Evolutionary conservation across 2,888 invertebrate species (phyloP), one percentile per base, ranked within the genome.

Genomic region (Ophioninae sp.): DNA sequence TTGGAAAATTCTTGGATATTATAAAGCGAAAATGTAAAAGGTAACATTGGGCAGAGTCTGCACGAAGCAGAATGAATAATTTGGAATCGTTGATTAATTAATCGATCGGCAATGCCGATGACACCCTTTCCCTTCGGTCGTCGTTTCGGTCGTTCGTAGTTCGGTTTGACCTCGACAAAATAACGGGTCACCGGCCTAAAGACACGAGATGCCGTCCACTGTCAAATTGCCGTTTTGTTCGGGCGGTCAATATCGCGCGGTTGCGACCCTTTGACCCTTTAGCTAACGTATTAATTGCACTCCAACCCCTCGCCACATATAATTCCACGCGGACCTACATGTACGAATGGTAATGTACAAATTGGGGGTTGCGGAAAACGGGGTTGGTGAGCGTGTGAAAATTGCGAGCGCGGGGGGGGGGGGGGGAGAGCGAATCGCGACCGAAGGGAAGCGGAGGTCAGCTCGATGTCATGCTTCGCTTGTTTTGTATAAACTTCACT

Each of bases 401-500:
- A n/a, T 17, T n/a, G n/a, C n/a, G n/a, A n/a, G n/a, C n/a, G n/a
- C n/a, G n/a, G 37, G 0, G 20, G 30, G n/a, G 30, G 20, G 68
- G 23, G 68, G 68, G 21, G 17, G 68, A 6, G 17, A 23, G 41
- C 6, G 1, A 50, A 10, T 30, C 68, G 64, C 21, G 67, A 37
- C 50, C 7, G 70, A 37, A 70, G 59, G 44, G 77, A 73, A 64
- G 64, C 23, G 50, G 69, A 69, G 80, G 39, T 69, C 21, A 69
- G 8, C 67, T 61, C 30, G 67, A 62, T 57, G 73, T 59, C 64
- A 68, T 64, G 68, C 76, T 72, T 75, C 68, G 67, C 79, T 79
- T 82, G 82, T 84, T 84, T 84, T 77, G 76, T 73, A 82, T 79
- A 84, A 82, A 84, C 82, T 84, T 84, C 77, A 65, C 72, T 69